Conservation (phyloP, 2,888 invertebrate species). For the Endotricha flammealis region DNA sequence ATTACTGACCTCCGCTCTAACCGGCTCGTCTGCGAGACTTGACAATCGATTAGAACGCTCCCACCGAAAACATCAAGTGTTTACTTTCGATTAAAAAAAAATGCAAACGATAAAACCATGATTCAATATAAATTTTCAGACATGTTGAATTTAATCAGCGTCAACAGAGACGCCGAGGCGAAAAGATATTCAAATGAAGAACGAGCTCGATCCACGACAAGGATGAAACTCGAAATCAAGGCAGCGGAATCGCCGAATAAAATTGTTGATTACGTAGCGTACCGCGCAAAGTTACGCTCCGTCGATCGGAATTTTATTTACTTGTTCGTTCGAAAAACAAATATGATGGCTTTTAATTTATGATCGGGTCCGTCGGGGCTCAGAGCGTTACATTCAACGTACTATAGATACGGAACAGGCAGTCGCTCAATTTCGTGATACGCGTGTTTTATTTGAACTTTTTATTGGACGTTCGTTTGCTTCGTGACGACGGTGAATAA, state of each 20-base stretch:
- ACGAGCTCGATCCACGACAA: slow-evolving; percentile 41
- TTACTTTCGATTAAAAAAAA: slow-evolving; percentile 16
- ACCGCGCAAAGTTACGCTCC: slow-evolving; percentile 62
- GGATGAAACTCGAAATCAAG: slow-evolving; percentile 54
- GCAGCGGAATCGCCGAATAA: slow-evolving; percentile 63
- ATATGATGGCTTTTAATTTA: slow-evolving; percentile 74
- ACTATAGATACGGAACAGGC: slow-evolving; percentile 26
- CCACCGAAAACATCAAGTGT: slow-evolving; percentile 14
- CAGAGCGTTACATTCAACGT: slow-evolving; percentile 27
- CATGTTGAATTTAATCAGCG: slow-evolving; percentile 54
- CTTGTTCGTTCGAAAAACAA: slow-evolving; percentile 64
- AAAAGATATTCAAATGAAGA: slow-evolving; percentile 59
- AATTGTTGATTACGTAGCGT: slow-evolving; percentile 69
- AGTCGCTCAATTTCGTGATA: slow-evolving; percentile 50
- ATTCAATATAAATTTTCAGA: slow-evolving; percentile 32
- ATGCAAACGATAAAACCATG: slow-evolving; percentile 25
- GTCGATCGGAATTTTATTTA: slow-evolving; percentile 69
- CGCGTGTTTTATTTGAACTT: slow-evolving; percentile 45
- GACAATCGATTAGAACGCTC: slow-evolving; percentile 27
- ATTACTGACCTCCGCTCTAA: slow-evolving; percentile 66
- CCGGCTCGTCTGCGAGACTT: slow-evolving; percentile 41
- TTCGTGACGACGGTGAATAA: slow-evolving; percentile 52
- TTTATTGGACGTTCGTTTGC: slow-evolving; percentile 45
- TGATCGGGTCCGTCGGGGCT: slow-evolving; percentile 47
- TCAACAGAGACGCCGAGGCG: slow-evolving; percentile 43